A percentile compares a stretch with the other conserved stretches of the same genome.
Evolutionary conservation across 2,888 invertebrate species (phyloP).

Genomic region (Eilema caniola): DNA sequence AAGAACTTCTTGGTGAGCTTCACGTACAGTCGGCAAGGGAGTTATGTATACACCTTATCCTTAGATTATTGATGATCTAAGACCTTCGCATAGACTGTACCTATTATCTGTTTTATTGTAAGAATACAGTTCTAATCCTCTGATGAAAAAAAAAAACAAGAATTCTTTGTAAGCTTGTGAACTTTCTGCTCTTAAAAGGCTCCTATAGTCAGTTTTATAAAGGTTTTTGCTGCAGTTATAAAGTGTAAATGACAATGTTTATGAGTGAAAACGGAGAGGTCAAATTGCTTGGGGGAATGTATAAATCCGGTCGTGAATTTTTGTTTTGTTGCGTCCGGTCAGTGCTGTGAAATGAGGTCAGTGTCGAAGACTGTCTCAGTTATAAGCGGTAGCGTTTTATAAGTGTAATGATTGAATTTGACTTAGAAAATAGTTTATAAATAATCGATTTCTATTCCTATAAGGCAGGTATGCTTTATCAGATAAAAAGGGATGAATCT

Average conservation of each 20-base stretch:
- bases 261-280: conserved; percentile 53
- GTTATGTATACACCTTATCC: no score
- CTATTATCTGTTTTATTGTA: no score
- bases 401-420: background rate
- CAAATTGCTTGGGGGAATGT: conserved; percentile 51
- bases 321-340: conserved; percentile 51
- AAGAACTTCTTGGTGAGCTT: no score
- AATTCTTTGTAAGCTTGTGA: background rate
- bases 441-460: no score
- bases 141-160: background rate
- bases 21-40: no score
- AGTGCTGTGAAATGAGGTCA: conserved; percentile 48
- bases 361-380: conserved; percentile 33
- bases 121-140: background rate
- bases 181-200: background rate
- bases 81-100: no score
- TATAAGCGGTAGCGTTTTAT: conserved; percentile 26
- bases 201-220: background rate
- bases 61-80: no score
- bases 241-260: conserved; percentile 41
- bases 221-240: conserved; percentile 3
- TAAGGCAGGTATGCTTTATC: no score
- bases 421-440: background rate
- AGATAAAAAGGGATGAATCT: no score
- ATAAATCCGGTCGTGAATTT: conserved; percentile 52